Base-by-base conservation (phyloP, 2,888 invertebrate species). In the Tenthredo amoena region DNA sequence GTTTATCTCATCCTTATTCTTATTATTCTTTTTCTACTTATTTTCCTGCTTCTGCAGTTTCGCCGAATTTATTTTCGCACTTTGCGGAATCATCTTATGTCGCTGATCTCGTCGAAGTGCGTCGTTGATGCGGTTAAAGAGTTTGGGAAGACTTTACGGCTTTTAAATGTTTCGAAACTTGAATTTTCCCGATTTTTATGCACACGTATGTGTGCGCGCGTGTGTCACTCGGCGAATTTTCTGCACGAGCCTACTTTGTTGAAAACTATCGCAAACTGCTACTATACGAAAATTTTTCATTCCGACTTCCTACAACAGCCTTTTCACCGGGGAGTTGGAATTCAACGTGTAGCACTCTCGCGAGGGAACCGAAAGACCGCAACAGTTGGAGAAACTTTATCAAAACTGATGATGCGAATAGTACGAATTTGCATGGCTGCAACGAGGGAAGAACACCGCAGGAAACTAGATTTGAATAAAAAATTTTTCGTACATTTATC, bases 371-470 rank as follows among this genome's bases (percentile, higher is more conserved):
- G 74, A 18, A 68, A 26, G 68, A 74, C 40, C 40, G 43, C 74
- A 74, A 21, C 40, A 74, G 74, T 40, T 74, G 74, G 21, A 21
- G 74, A 12, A 74, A 74, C 74, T 74, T 74, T 74, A 43, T 74
- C 40, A 43, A 74, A 74, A 74, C 40, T 74, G 74, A 74, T 26
- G 40, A 43, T 74, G 26, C 74, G 43, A 43, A 74, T 74, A 18
- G 43, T 12, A 43, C 43, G 43, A 43, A 43, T 74, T 43, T 74
- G n/a, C 74, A 26, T 74, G 43, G 12, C 18, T 74, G 74, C 26
- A 26, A 68, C 34, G 68, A 34, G 18, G 15, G 34, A 31, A 34
- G 34, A 68, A 34, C 34, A 34, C 6, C 34, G 68, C 34, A 62
- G 34, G 34, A 34, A 68, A 68, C 68, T 34, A 68, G 68, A 34